Evolutionary conservation across 2,888 invertebrate species (phyloP).

Genomic region (Latrodectus elegans): DNA sequence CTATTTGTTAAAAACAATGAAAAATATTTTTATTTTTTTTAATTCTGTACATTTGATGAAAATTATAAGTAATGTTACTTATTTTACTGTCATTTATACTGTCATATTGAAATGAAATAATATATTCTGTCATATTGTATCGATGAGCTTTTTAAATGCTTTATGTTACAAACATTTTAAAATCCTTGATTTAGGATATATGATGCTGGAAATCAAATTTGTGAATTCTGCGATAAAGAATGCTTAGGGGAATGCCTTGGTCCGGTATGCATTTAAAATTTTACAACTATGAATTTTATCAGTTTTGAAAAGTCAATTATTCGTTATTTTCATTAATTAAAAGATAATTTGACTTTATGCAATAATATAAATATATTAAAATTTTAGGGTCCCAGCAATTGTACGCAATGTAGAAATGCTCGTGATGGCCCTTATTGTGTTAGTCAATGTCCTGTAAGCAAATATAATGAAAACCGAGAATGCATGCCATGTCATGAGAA

Average conservation of each 20-base stretch:
- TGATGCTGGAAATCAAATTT: conserved; percentile 84
- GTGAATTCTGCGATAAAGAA: conserved; percentile 90
- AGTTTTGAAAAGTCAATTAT: neutral
- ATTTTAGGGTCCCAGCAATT: conserved; percentile 84
- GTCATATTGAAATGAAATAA: too few species aligned
- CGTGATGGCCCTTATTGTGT: conserved; percentile 93
- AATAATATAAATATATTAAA: neutral
- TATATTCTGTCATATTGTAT: too few species aligned
- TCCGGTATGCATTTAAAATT: conserved; percentile 77
- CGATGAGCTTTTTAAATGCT: neutral
- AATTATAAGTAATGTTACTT: too few species aligned
- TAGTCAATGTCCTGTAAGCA: conserved; percentile 86
- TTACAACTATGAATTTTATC: conserved; percentile 3
- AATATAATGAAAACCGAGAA: conserved; percentile 84
- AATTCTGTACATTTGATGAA: too few species aligned
- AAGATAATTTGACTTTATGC: neutral
- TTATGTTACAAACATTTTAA: neutral
- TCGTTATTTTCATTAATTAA: neutral
- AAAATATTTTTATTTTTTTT: too few species aligned
- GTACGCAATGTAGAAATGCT: conserved; percentile 88
- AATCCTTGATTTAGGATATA: conserved; percentile 82
- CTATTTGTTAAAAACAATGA: too few species aligned
- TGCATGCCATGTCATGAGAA: conserved; percentile 90
- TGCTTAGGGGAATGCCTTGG: conserved; percentile 90
- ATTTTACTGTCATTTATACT: too few species aligned